phyloP scores from a whole-genome alignment of 2,113 vertebrate species.

The Phaethon lepturus region DNA sequence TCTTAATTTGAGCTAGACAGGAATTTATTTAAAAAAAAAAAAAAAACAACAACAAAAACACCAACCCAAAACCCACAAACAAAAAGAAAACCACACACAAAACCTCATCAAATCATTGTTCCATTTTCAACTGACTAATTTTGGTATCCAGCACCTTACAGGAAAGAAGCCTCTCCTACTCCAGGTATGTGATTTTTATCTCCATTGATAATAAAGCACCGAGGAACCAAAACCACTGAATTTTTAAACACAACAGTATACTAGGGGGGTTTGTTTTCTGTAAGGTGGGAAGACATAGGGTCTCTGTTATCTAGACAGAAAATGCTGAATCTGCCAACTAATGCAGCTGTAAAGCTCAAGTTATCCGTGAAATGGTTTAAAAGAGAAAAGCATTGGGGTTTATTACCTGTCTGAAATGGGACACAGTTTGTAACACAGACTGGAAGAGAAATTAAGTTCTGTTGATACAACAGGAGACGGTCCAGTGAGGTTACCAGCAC shows the following conservation, averaged over 20 bases:
- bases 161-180: not conserved
- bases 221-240: not conserved
- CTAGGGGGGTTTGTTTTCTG: not conserved
- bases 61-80: not conserved
- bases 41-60: not conserved
- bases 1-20: not conserved
- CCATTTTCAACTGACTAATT: not conserved
- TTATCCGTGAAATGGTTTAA: not conserved
- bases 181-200: not conserved
- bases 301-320: not conserved
- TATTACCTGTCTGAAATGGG: not conserved
- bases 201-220: not conserved
- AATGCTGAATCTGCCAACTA: not conserved
- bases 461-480: not conserved
- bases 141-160: not conserved
- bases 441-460: not conserved
- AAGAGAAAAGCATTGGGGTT: not conserved
- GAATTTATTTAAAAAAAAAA: not conserved
- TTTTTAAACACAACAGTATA: not conserved
- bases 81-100: not conserved
- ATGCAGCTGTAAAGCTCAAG: not conserved
- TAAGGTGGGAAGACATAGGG: not conserved
- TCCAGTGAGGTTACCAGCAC: not conserved
- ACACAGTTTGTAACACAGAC: not conserved
- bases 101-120: not conserved